Percentiles rank a stretch among this genome's conserved stretches.
Conservation (phyloP, 2,888 invertebrate species). For the Drosophila meridionalis region DNA sequence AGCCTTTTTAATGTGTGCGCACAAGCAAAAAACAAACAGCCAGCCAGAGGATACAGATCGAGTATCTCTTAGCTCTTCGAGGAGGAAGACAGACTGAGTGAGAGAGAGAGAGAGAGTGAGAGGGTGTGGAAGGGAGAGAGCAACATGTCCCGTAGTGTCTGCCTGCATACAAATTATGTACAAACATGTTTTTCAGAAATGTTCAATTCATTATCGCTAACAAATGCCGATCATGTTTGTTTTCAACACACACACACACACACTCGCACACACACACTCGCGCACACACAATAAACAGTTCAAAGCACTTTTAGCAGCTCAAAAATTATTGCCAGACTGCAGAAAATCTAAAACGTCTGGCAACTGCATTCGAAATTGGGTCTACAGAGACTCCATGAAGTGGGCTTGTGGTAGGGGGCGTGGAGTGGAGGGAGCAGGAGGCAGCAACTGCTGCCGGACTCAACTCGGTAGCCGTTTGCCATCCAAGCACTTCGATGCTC, state of each 20-base stretch:
- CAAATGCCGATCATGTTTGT: conserved; percentile 82
- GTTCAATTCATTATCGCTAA: conserved; percentile 82
- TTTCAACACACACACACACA: conserved; percentile 64
- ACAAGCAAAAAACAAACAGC: conserved; percentile 53
- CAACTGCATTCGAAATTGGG: conserved; percentile 52
- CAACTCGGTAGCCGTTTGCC: conserved; percentile 65
- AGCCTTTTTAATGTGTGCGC: conserved; percentile 20
- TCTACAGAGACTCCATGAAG: conserved; percentile 21
- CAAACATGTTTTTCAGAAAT: conserved; percentile 81
- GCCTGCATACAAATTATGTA: conserved; percentile 81
- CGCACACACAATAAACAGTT: conserved; percentile 60
- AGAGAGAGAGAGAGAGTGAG: conserved; percentile 10
- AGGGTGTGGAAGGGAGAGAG: conserved; percentile 11
- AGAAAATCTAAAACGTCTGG: conserved; percentile 33
- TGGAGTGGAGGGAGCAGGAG: neutral
- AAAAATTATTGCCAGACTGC: conserved; percentile 67
- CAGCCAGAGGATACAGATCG: conserved; percentile 69
- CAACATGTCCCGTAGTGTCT: conserved; percentile 44
- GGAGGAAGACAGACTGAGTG: conserved; percentile 56
- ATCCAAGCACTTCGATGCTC: conserved; percentile 41
- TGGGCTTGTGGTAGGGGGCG: neutral
- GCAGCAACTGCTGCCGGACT: conserved; percentile 27
- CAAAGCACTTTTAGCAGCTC: conserved; percentile 77
- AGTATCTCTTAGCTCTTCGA: conserved; percentile 48
- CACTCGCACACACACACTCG: neutral